These are phyloP conservation scores for Meiosimyza platycephala DNA, from an alignment of 2,888 invertebrate genomes.

Conservation along the genomic window DNA sequence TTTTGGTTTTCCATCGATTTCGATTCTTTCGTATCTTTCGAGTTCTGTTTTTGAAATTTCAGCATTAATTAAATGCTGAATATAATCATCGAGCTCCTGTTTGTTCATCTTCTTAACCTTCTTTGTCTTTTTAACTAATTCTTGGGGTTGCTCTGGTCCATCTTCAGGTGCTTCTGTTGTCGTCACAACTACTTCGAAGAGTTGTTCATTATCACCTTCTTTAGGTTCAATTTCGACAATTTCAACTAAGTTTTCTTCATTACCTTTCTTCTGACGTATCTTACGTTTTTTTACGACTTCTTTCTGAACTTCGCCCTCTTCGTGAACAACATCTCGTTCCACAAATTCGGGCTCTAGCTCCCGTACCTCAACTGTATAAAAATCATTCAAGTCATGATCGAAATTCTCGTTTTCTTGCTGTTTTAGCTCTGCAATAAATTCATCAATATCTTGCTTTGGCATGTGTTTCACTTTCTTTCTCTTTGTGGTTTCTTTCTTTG, in stretches of 20 bases:
- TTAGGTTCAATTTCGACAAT: constrained; percentile 58
- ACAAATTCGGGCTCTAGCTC: constrained; percentile 59
- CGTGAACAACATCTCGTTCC: constrained; percentile 49
- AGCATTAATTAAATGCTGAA: constrained; percentile 62
- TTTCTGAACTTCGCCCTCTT: constrained; percentile 51
- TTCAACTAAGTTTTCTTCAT: constrained; percentile 66
- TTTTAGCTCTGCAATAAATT: constrained; percentile 57
- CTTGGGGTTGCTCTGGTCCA: constrained; percentile 35
- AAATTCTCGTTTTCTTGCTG: constrained; percentile 51
- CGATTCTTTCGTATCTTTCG: constrained; percentile 66
- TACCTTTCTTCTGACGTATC: constrained; percentile 64
- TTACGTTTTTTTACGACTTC: constrained; percentile 60
- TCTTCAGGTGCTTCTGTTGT: constrained; percentile 58
- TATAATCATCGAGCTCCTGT: constrained; percentile 62
- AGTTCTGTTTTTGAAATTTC: constrained; percentile 66
- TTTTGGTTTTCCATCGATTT: constrained; percentile 60
- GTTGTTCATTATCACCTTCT: constrained; percentile 64
- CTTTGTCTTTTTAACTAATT: constrained; percentile 50
- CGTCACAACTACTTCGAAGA: constrained; percentile 66
- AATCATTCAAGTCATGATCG: constrained; percentile 48
- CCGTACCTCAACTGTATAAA: constrained; percentile 57
- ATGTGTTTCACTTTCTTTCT: constrained; percentile 59
- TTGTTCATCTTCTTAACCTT: constrained; percentile 60
- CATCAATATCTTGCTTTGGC: constrained; percentile 58
- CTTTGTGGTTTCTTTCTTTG: constrained; percentile 42